Base-by-base conservation (phyloP, 2,113 vertebrate genomes). In the Diadophis punctatus region DNA sequence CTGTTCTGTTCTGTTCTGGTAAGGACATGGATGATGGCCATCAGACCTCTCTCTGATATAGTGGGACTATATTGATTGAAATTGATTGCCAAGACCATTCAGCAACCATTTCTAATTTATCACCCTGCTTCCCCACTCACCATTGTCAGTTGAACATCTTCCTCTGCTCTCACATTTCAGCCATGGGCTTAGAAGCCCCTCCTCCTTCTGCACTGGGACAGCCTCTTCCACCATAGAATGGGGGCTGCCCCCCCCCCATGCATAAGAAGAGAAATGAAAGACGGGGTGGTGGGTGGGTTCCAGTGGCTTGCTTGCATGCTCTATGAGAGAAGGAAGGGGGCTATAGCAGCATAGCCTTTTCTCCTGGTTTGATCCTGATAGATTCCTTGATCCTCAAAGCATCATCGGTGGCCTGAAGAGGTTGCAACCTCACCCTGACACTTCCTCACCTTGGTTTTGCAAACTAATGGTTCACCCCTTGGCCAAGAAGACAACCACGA, bases 241-340 rank as follows among this genome's bases (percentile, higher is more conserved):
- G 60, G 60, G 30, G 27, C 60, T 68, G 30, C n/a, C n/a, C n/a
- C n/a, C 11, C 60, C 58, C 11, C 27, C 30, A n/a, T 16, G 30
- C 12, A n/a, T 7, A n/a, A n/a, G 30, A 68, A 68, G 30, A n/a
- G n/a, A 16, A 16, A n/a, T 34, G 63, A 30, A 12, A 34, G 5
- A 34, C 7, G n/a, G n/a, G n/a, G n/a, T n/a, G n/a, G n/a, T n/a
- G 2, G 22, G 55, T 0, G 0, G 2, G 0, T n/a, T 74, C 68
- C 16, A 74, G 14, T 8, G 5, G 63, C 27, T 63, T 63, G 10
- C 10, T 30, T 1, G 25, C 25, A 30, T 30, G 27, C 58, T 30
- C 58, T 30, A 1, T 30, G 60, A 14, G 0, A 74, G 14, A 4
- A 34, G 68, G n/a, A 74, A 74, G 6, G n/a, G n/a, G n/a, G n/a